Conservation (phyloP, 1,140 invertebrate genomes). For the Drosophila tristis region DNA sequence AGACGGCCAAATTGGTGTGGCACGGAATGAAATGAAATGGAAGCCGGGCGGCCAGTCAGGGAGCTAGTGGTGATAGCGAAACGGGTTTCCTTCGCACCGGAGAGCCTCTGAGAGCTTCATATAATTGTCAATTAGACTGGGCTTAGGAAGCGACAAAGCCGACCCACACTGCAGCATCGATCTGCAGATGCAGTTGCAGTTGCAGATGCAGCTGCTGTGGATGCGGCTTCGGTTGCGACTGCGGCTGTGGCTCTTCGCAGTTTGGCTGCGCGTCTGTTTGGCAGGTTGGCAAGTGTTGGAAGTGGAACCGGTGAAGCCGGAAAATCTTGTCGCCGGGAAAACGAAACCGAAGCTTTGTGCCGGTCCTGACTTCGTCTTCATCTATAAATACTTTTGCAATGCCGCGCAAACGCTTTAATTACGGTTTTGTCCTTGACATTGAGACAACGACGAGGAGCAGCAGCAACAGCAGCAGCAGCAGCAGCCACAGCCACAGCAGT, state of each 20-base stretch:
- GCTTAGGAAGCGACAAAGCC: conserved; percentile 69
- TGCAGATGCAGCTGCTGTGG: conserved; percentile 26
- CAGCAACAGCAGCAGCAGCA: conserved; percentile 14
- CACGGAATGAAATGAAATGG: conserved; percentile 13
- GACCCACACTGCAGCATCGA: conserved; percentile 38
- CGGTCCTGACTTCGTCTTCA: conserved; percentile 65
- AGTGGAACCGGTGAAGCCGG: conserved; percentile 70
- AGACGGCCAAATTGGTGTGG: conserved; percentile 53
- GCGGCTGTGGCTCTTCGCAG: conserved; percentile 34
- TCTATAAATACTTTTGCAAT: conserved; percentile 80
- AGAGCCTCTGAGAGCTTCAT: conserved; percentile 35
- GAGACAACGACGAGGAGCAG: conserved; percentile 46
- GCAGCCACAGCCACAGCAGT: neutral
- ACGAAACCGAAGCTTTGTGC: conserved; percentile 45
- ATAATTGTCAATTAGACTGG: conserved; percentile 74
- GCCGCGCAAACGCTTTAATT: conserved; percentile 77
- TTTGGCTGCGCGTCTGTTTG: conserved; percentile 36
- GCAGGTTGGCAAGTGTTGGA: conserved; percentile 28
- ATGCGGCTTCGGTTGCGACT: neutral
- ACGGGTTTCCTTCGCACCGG: conserved; percentile 42
- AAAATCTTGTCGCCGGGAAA: conserved; percentile 81
- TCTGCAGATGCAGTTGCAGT: conserved; percentile 24
- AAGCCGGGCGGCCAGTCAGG: conserved; percentile 3
- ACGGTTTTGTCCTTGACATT: conserved; percentile 82
- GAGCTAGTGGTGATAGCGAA: conserved; percentile 43